phyloP scores from a whole-genome alignment of 2,797 vertebrate genomes.

The Acanthis flammea region DNA sequence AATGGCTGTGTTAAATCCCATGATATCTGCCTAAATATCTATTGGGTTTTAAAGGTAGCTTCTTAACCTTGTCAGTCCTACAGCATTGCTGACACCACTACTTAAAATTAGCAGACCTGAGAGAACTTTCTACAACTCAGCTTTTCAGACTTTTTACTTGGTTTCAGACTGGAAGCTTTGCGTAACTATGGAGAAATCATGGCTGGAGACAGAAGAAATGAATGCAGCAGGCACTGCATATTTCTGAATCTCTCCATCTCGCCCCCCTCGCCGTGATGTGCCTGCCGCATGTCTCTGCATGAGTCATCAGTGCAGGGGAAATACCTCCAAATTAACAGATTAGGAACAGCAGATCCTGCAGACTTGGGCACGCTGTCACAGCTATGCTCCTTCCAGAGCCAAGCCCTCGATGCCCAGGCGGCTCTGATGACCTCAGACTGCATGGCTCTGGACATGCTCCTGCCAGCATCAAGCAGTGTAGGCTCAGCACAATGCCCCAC shows the following conservation, averaged over 20 bases:
- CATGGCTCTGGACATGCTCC: not conserved
- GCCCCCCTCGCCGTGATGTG: not conserved
- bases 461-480: not conserved
- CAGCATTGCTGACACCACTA: not conserved
- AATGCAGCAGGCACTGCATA: not conserved
- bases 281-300: not conserved
- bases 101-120: not conserved
- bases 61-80: not conserved
- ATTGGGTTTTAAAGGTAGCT: not conserved
- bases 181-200: not conserved
- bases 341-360: not conserved
- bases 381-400: not conserved
- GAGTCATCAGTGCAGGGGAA: conserved; percentile 3
- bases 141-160: not conserved
- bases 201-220: not conserved
- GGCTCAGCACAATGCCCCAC: not conserved
- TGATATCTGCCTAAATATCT: not conserved
- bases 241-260: not conserved
- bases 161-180: not conserved
- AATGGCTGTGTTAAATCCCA: not conserved
- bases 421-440: not conserved
- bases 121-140: not conserved
- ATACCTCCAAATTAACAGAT: not conserved
- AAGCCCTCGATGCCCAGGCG: not conserved
- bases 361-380: not conserved